Conservation (phyloP, 2,888 invertebrate species). For the Osmoderma eremita region DNA sequence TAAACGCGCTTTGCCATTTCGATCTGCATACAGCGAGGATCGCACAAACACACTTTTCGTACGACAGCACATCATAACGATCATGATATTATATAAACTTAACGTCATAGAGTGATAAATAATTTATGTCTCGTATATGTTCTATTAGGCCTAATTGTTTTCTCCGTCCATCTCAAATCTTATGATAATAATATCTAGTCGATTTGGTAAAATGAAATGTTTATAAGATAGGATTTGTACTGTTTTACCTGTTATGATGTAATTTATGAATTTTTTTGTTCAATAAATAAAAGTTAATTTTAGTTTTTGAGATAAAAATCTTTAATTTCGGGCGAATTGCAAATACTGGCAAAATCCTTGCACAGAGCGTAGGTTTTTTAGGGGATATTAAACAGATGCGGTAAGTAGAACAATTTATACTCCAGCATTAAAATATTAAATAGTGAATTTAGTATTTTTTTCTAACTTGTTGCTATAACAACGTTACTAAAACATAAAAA, state of each 20-base stretch:
- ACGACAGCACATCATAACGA: conserved; percentile 20
- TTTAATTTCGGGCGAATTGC: neutral
- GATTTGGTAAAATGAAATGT: conserved; percentile 32
- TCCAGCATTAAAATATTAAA: no score
- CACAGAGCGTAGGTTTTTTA: no score
- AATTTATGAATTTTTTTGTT: conserved; percentile 28
- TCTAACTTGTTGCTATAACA: no score
- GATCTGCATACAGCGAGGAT: conserved; percentile 17
- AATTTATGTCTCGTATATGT: conserved; percentile 16
- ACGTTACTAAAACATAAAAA: no score
- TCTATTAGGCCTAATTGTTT: conserved; percentile 32
- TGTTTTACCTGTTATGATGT: conserved; percentile 27
- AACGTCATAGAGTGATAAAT: conserved; percentile 3
- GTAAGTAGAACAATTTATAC: no score
- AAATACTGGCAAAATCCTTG: no score
- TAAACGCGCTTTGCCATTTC: neutral
- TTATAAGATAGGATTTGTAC: conserved; percentile 34
- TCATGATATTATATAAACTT: conserved; percentile 13
- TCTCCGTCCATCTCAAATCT: conserved; percentile 33
- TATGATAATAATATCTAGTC: conserved; percentile 36
- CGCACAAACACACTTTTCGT: conserved; percentile 26
- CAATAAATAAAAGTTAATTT: conserved; percentile 27
- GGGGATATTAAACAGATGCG: no score
- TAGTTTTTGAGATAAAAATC: conserved; percentile 2
- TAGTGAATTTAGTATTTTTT: no score